A percentile compares a stretch with the other conserved stretches of the same genome.
These are phyloP conservation scores for Crossoptilon crossoptilon DNA, from an alignment of 2,797 vertebrate species.

Conservation along the genomic window DNA sequence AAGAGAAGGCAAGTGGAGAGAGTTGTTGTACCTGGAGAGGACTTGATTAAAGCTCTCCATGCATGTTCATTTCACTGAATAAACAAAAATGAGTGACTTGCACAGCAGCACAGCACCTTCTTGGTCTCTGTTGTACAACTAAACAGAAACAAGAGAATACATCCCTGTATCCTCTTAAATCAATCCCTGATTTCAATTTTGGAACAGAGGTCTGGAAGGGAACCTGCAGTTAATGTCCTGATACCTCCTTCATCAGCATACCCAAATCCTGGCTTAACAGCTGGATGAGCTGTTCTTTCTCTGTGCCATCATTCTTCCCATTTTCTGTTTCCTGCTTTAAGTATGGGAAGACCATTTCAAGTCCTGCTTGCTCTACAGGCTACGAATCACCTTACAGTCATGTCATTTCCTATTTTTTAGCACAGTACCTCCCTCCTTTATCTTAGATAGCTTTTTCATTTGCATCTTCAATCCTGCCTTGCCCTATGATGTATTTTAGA, in stretches of 20 bases:
- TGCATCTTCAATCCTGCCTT: not conserved
- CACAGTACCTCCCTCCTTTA: not conserved
- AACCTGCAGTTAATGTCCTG: not conserved
- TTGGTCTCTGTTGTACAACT: not conserved
- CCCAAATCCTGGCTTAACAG: not conserved
- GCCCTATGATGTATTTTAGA: not conserved
- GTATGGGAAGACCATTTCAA: not conserved
- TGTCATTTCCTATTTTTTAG: not conserved
- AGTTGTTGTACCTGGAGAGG: conserved; percentile 48
- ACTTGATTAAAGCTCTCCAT: conserved; percentile 58
- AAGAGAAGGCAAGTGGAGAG: conserved; percentile 49
- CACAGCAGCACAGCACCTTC: not conserved
- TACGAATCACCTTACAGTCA: not conserved
- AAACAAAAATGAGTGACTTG: not conserved
- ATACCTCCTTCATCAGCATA: not conserved
- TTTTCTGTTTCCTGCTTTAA: not conserved
- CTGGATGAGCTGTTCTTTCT: not conserved
- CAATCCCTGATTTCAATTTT: not conserved
- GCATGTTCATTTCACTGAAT: conserved; percentile 48
- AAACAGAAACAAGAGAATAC: not conserved
- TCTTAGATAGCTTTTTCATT: not conserved
- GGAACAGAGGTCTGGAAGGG: not conserved
- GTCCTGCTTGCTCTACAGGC: not conserved
- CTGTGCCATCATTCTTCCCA: not conserved
- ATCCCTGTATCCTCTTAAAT: not conserved